Evolutionary conservation across 2,888 invertebrate species (phyloP), one percentile per base, ranked within the genome.

Genomic region (Chloroclysta siterata): DNA sequence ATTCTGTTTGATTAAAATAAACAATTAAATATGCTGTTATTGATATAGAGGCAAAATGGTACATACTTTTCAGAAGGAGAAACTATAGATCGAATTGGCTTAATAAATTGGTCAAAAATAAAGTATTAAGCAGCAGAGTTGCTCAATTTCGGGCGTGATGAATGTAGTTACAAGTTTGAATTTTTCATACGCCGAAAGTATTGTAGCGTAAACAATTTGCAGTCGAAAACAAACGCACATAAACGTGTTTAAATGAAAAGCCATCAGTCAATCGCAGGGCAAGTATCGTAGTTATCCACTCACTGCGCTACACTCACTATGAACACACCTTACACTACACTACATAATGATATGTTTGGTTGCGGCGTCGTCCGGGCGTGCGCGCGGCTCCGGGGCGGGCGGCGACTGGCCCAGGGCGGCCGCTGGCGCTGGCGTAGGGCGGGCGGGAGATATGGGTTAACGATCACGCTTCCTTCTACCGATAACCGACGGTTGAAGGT

Each of bases 311-410:
- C n/a, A 11, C 8, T 8, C 52, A 52, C 52, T 59, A 8, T 47
- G 33, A 47, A 52, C 55, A 57, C 64, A 70, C 67, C 66, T 69
- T 72, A 69, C 61, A 67, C 65, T 70, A 69, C 57, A 67, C 70
- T 72, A 76, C 73, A 75, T 79, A 79, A 75, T 90, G 90, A 90
- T 90, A 91, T 91, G 90, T 91, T 81, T 85, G 76, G 75, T 77
- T 81, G 42, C 82, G 89, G 89, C 88, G 8, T 85, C 85, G 73
- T 71, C 79, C 74, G 75, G 74, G 76, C 83, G 84, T 74, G 83
- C 82, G 78, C 73, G 72, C 76, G 76, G 75, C 77, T 78, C 79
- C 81, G 79, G 85, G 84, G 85, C 87, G 83, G 87, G 88, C 88
- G 88, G 84, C 89, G 89, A 90, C 89, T 89, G 86, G 57, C 77